Evolutionary conservation across 1,140 invertebrate species (phyloP).

Genomic region (Ectropis grisescens): DNA sequence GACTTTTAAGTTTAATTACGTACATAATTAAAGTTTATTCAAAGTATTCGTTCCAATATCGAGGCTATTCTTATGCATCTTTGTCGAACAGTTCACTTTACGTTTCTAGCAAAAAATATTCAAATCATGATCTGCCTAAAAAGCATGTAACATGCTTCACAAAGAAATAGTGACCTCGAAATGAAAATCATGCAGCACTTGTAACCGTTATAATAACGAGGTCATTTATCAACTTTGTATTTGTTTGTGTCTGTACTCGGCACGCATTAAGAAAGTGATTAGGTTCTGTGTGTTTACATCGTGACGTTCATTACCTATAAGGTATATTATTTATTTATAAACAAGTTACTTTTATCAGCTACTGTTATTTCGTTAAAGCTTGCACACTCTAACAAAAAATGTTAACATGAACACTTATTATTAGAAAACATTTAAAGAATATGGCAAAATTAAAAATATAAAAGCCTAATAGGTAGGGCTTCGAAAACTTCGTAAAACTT

Average conservation of each 20-base stretch:
- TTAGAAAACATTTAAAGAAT: no score
- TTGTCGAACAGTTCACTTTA: no score
- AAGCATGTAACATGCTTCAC: slow-evolving; percentile 46
- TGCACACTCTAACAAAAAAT: no score
- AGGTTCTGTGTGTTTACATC: no score
- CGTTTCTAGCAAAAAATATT: slow-evolving; percentile 13
- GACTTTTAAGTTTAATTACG: slow-evolving; percentile 22
- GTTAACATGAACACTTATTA: no score
- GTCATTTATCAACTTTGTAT: slow-evolving; percentile 64
- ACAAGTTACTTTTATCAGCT: no score
- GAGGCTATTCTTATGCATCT: slow-evolving; percentile 5
- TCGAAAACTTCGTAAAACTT: no score
- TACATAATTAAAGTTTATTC: slow-evolving; percentile 32
- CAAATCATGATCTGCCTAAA: slow-evolving; percentile 26
- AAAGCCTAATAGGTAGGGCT: no score
- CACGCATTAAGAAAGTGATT: slow-evolving; percentile 40
- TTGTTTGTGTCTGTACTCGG: slow-evolving; percentile 53
- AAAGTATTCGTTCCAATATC: slow-evolving; percentile 2
- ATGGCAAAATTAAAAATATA: no score
- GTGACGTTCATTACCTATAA: no score
- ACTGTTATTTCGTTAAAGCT: no score
- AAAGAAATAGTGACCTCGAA: slow-evolving; percentile 57
- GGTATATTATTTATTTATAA: no score
- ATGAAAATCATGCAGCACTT: slow-evolving; percentile 56
- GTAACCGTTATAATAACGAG: slow-evolving; percentile 65